A percentile compares a stretch with the other conserved stretches of the same genome.
Evolutionary conservation across 2,888 invertebrate genomes (phyloP).

Genomic region (Parasteatoda lunata): DNA sequence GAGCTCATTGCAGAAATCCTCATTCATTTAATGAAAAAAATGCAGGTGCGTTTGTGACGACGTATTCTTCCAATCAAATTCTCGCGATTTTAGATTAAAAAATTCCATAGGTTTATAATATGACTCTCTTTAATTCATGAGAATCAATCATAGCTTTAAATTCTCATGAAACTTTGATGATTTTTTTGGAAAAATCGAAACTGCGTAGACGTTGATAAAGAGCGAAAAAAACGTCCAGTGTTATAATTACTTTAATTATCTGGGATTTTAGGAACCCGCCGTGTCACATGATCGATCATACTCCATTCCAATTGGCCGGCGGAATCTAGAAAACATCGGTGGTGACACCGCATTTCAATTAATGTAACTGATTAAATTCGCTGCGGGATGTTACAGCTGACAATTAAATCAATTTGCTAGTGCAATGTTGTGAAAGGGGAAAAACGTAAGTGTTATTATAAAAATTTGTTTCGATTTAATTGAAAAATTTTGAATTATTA

Average conservation of each 20-base stretch:
- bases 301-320: neutral
- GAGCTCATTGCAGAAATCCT: too few species aligned
- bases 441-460: too few species aligned
- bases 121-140: neutral
- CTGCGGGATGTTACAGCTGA: neutral
- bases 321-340: neutral
- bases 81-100: neutral
- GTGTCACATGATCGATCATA: constrained; percentile 22
- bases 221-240: neutral
- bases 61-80: too few species aligned
- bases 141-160: constrained; percentile 22
- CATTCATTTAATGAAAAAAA: too few species aligned
- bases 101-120: neutral
- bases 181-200: neutral
- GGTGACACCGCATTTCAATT: neutral
- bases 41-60: too few species aligned
- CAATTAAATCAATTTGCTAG: too few species aligned
- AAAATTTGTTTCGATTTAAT: too few species aligned
- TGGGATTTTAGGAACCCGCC: neutral
- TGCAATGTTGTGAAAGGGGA: too few species aligned
- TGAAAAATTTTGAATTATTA: too few species aligned
- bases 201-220: neutral
- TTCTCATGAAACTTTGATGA: constrained; percentile 34
- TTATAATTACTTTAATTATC: constrained; percentile 41
- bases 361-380: neutral